Conservation (phyloP, 2,797 vertebrate species). For the Sphenodon punctatus region DNA sequence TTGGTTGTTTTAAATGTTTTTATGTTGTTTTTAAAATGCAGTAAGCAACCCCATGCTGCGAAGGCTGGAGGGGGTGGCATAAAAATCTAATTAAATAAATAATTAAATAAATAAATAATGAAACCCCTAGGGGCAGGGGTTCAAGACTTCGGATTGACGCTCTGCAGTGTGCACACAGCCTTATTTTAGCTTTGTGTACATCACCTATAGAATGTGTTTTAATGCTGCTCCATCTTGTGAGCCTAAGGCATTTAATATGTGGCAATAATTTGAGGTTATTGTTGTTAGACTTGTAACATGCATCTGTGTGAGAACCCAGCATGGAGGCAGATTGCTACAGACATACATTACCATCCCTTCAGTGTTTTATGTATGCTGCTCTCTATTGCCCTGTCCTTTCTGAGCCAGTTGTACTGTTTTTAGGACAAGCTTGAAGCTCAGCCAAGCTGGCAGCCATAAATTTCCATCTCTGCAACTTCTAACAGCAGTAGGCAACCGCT, state of each 20-base stretch:
- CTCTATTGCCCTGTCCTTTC: conserved; percentile 53
- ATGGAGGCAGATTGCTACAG: conserved; percentile 30
- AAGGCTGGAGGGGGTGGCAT: too few relatives aligned
- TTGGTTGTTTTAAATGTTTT: too few relatives aligned
- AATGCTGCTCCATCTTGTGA: conserved; percentile 34
- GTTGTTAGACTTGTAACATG: neutral
- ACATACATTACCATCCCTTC: conserved; percentile 26
- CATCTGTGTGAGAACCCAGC: conserved; percentile 13
- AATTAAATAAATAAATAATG: too few relatives aligned
- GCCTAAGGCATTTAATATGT: neutral
- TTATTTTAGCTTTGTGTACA: neutral
- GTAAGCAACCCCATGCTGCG: too few relatives aligned
- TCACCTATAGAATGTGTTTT: conserved; percentile 34
- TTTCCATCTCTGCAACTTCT: conserved; percentile 66
- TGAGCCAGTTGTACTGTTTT: conserved; percentile 58
- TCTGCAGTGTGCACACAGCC: conserved; percentile 18
- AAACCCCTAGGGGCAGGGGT: too few relatives aligned
- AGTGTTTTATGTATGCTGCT: conserved; percentile 44
- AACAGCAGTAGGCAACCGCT: conserved; percentile 67
- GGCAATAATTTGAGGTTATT: neutral
- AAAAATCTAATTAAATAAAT: too few relatives aligned
- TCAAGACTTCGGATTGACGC: too few relatives aligned
- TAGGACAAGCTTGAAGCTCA: conserved; percentile 65
- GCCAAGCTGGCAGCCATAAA: conserved; percentile 73
- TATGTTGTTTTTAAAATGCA: too few relatives aligned